phyloP scores from a whole-genome alignment of 1,140 invertebrate species.

The Anthonomus grandis region DNA sequence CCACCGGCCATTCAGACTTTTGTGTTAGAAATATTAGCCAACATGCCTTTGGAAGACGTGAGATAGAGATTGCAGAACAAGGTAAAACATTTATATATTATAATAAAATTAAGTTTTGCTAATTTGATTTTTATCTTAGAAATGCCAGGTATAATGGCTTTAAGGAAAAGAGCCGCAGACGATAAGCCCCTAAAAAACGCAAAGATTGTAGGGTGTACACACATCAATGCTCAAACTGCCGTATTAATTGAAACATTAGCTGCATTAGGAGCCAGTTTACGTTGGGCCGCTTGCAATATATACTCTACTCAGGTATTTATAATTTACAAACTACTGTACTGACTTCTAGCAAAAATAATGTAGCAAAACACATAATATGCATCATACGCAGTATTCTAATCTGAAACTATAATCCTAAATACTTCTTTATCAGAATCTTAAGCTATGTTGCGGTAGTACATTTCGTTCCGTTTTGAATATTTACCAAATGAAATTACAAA shows the following conservation, averaged over 20 bases:
- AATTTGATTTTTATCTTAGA: conserved; percentile 54
- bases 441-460: no score
- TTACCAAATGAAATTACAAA: no score
- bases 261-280: conserved; percentile 84
- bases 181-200: conserved; percentile 94
- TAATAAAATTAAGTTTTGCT: not conserved
- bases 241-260: conserved; percentile 92
- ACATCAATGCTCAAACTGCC: conserved; percentile 97
- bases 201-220: conserved; percentile 95
- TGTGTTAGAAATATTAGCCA: conserved; percentile 90
- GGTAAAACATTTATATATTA: conserved; percentile 50
- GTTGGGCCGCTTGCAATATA: conserved; percentile 98
- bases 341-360: no score
- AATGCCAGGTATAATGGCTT: conserved; percentile 96
- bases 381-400: no score
- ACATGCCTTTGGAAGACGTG: conserved; percentile 87
- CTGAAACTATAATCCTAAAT: not conserved
- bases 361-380: no score
- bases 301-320: conserved; percentile 91
- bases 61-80: conserved; percentile 99
- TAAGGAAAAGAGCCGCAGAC: conserved; percentile 83
- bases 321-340: no score
- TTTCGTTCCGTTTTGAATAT: no score
- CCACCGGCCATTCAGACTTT: conserved; percentile 79
- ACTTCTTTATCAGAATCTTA: not conserved